These are phyloP conservation scores for Scaptodrosophila latifasciaeformis DNA, from an alignment of 2,888 invertebrate genomes.

Conservation along the genomic window DNA sequence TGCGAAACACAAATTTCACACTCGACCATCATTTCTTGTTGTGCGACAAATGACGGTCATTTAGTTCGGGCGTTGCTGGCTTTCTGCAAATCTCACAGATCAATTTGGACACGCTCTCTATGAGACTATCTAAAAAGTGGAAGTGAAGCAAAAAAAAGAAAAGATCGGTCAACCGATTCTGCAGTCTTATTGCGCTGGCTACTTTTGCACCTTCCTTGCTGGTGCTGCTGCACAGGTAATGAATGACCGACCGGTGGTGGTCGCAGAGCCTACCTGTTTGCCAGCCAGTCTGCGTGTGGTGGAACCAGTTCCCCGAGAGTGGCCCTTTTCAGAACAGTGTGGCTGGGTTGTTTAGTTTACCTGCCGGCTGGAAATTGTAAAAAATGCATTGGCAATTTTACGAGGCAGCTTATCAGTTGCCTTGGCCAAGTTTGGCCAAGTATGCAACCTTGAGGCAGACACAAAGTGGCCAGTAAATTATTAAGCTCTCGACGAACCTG, in stretches of 20 bases:
- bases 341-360: not conserved
- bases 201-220: not conserved
- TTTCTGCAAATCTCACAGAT: slow-evolving; percentile 23
- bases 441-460: slow-evolving; percentile 29
- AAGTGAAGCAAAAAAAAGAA: not conserved
- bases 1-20: slow-evolving; percentile 17
- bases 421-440: slow-evolving; percentile 24
- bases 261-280: too few relatives aligned
- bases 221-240: too few relatives aligned
- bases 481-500: too few relatives aligned
- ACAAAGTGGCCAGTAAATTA: slow-evolving; percentile 4
- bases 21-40: not conserved
- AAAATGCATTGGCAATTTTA: too few relatives aligned
- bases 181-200: not conserved
- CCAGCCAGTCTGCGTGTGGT: not conserved
- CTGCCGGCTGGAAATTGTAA: not conserved
- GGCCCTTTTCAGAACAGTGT: not conserved
- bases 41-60: slow-evolving; percentile 5
- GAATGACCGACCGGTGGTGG: too few relatives aligned
- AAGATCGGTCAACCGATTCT: not conserved
- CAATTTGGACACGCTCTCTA: slow-evolving; percentile 38
- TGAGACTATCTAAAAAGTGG: slow-evolving; percentile 12
- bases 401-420: slow-evolving; percentile 17
- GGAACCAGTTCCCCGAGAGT: not conserved
- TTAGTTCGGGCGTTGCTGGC: not conserved